Base-by-base conservation (phyloP, 2,797 vertebrate species). In the Etheostoma nigrum region DNA sequence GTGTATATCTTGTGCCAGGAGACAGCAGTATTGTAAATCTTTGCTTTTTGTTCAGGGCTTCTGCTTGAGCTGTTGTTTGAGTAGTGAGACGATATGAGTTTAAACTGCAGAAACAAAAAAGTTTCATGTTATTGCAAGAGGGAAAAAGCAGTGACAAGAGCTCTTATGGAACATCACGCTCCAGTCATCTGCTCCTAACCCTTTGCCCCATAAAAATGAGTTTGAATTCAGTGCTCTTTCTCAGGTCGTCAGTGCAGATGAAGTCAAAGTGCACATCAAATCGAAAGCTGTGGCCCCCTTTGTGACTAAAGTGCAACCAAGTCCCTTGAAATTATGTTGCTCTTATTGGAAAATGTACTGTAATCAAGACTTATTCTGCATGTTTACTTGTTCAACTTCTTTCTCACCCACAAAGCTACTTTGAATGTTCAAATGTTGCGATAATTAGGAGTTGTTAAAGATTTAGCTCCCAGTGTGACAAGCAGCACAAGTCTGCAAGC, bases 1-100 rank as follows among this genome's bases (percentile, higher is more conserved):
- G 72, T 60, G 53, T 66, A 61, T 27, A 74, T 78, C 49, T 57
- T 48, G 66, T 71, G 48, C 42, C 19, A 1, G 25, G 67, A 78
- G 73, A 78, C 58, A 55, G 79, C 62, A 49, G 76, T 66, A 86
- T 74, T 79, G 51, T 64, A 83, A 80, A 83, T 81, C 67, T 78
- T 79, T 60, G 61, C 55, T 78, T 78, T 83, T 68, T 76, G 40
- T 74, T 58, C 21, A 58, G 9, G 59, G 70, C 58, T 65, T 70
- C 16, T 6, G 75, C 54, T 75, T 21, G 58, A 70, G 70, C 71
- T 82, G 67, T 14, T 59, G 54, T 69, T 65, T 61, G 57, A 68
- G 52, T 10, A 4, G 27, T 54, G 44, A 16, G 51, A 70, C 47
- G 53, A 60, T 76, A 64, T 45, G 36, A 70, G 69, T 60, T 60